These are phyloP conservation scores for Taphrorychus bicolor DNA, from an alignment of 2,888 invertebrate genomes.

Conservation along the genomic window DNA sequence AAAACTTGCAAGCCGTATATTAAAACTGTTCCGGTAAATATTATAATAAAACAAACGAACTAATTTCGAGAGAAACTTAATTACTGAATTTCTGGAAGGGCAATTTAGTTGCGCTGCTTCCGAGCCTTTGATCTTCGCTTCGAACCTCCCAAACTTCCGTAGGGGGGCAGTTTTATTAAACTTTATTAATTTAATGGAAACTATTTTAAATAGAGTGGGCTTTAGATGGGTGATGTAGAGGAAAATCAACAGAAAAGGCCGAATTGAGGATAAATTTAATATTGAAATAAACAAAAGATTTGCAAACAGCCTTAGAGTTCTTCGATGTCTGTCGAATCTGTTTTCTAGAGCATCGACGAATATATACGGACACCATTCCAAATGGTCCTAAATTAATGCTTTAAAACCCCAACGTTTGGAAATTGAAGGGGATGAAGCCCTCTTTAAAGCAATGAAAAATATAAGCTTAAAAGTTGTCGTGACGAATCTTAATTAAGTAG, in stretches of 20 bases:
- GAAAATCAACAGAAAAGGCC: neutral
- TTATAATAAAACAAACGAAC: neutral
- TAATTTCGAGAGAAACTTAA: constrained; percentile 2
- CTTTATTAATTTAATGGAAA: constrained; percentile 8
- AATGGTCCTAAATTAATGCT: neutral
- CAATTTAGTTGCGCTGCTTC: neutral
- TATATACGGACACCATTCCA: neutral
- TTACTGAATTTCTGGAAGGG: neutral
- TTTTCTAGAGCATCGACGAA: neutral
- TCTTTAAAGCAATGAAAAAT: neutral
- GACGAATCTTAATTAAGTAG: neutral
- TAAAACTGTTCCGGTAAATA: neutral
- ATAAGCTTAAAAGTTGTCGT: neutral
- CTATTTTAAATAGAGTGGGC: neutral
- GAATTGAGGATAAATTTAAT: neutral
- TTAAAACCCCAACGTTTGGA: neutral
- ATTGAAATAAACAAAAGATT: neutral
- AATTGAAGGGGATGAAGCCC: neutral
- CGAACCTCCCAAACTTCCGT: neutral
- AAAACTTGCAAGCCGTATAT: neutral
- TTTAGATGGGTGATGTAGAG: neutral
- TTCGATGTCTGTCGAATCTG: neutral
- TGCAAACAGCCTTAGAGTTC: neutral
- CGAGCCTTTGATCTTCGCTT: neutral
- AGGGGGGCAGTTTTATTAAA: neutral